phyloP scores from a whole-genome alignment of 2,888 invertebrate genomes.

The Amphipoea oculea region DNA sequence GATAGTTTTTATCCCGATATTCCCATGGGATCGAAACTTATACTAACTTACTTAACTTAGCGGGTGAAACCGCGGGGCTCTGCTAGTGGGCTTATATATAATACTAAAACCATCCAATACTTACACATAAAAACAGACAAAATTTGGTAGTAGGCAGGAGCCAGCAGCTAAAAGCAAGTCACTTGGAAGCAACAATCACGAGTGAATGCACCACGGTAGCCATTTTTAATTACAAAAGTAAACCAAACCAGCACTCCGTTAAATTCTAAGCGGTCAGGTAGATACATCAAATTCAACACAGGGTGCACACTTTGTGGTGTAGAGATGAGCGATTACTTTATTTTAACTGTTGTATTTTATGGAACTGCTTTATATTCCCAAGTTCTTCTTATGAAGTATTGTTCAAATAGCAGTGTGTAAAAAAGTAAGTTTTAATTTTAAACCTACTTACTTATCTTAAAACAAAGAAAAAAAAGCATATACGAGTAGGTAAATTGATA shows the following conservation, averaged over 20 bases:
- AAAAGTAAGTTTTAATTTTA: not conserved
- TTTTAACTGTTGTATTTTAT: not conserved
- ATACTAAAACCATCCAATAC: too few relatives aligned
- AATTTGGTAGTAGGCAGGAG: not conserved
- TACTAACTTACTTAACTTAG: too few relatives aligned
- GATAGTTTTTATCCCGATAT: too few relatives aligned
- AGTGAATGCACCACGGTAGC: constrained; percentile 61
- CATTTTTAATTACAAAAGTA: constrained; percentile 70
- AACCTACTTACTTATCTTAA: not conserved
- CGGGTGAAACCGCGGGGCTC: too few relatives aligned
- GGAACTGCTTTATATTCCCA: not conserved
- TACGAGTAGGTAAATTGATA: too few relatives aligned
- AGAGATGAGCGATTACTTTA: constrained; percentile 15
- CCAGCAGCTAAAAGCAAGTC: constrained; percentile 55
- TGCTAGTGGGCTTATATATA: too few relatives aligned
- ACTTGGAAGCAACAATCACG: constrained; percentile 51
- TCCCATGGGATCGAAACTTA: too few relatives aligned
- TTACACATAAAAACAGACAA: not conserved
- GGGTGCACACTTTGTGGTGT: not conserved
- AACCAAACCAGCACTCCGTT: constrained; percentile 71
- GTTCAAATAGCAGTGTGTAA: too few relatives aligned
- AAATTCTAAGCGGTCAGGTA: constrained; percentile 70
- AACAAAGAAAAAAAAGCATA: too few relatives aligned
- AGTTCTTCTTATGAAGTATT: too few relatives aligned
- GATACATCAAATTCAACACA: constrained; percentile 66